These are phyloP conservation scores for Colossoma macropomum DNA, from an alignment of 2,113 vertebrate species.

Conservation along the genomic window DNA sequence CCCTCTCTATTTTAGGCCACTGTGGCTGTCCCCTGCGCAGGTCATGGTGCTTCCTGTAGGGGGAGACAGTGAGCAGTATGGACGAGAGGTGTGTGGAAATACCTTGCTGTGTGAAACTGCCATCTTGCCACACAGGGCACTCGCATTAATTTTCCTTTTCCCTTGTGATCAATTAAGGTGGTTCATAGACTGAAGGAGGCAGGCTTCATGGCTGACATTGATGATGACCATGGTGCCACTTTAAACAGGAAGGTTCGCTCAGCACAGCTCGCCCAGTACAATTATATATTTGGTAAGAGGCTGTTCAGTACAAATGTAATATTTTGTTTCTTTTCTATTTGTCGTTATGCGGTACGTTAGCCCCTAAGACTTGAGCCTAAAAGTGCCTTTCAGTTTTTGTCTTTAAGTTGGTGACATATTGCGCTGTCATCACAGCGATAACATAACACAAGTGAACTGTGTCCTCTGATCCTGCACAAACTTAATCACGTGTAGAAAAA, in stretches of 20 bases:
- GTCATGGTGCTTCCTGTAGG: conserved; percentile 85
- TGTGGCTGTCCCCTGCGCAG: conserved; percentile 91
- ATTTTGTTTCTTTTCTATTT: background rate
- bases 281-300: conserved; percentile 89
- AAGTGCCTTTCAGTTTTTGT: too few species aligned
- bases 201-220: conserved; percentile 81
- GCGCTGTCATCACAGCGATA: too few species aligned
- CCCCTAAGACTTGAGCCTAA: too few species aligned
- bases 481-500: too few species aligned
- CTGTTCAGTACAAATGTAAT: background rate
- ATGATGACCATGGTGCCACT: conserved; percentile 76
- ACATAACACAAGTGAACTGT: too few species aligned
- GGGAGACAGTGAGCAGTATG: conserved; percentile 77
- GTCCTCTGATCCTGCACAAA: too few species aligned
- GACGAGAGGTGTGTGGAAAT: conserved; percentile 78
- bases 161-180: conserved; percentile 72
- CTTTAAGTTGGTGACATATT: background rate
- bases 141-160: background rate
- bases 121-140: background rate
- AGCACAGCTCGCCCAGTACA: conserved; percentile 88
- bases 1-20: conserved; percentile 74
- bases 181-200: conserved; percentile 72
- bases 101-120: background rate
- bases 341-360: too few species aligned
- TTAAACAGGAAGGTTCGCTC: conserved; percentile 87